Percentiles rank a stretch among this genome's conserved stretches.
phyloP scores from a whole-genome alignment of 2,888 invertebrate species.

The Norana najaformis region DNA sequence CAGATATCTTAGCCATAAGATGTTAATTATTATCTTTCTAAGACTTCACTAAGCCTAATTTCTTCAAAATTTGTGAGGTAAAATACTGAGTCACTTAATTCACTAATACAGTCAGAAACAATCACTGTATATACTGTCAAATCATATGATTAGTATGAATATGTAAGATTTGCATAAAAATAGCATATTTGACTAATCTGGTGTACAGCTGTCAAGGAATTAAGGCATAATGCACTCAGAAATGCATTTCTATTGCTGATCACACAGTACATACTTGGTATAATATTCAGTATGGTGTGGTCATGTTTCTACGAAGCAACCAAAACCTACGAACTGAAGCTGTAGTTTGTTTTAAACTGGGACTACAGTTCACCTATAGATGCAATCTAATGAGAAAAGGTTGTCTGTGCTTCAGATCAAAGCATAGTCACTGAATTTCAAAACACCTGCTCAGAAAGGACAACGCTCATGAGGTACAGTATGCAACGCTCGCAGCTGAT shows the following conservation, averaged over 20 bases:
- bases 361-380: not conserved
- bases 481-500: not conserved
- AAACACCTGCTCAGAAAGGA: not conserved
- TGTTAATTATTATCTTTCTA: not conserved
- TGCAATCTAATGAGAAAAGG: not conserved
- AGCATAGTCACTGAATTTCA: not conserved
- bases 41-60: not conserved
- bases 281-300: not conserved
- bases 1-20: not conserved
- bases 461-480: not conserved
- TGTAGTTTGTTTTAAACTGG: not conserved
- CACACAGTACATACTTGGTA: not conserved
- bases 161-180: not conserved
- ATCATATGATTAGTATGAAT: not conserved
- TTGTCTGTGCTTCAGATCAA: not conserved
- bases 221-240: not conserved
- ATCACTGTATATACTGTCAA: not conserved
- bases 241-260: not conserved
- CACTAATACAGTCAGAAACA: not conserved
- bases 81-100: not conserved
- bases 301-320: not conserved
- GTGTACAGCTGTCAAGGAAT: not conserved
- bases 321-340: not conserved
- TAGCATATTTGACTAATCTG: not conserved
- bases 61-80: not conserved